Base-by-base conservation (phyloP, 1,140 invertebrate species). In the Anadara kagoshimensis region DNA sequence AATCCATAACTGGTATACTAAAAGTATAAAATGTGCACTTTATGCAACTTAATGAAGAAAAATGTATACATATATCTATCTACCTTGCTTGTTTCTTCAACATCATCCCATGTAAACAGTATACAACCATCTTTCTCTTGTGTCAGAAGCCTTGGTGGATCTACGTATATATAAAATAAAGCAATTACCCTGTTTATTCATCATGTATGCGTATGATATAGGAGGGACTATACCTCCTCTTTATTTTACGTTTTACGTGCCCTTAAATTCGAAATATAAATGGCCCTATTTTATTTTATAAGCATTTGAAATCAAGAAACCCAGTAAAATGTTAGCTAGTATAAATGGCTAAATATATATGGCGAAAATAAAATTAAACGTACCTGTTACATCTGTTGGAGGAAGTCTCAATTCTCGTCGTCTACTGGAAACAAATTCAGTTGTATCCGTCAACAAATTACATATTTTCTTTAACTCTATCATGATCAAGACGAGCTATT, bases 101-200 rank as follows among this genome's bases (percentile, higher is more conserved):
- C 56, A 65, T 85, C 84, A 79, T 87, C 82, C 83, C 82, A 87
- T 0, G 81, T 82, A 73, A 79, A 86, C 29, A 87, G 56, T n/a
- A 87, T 72, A 22, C 68, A 67, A 20, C 85, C 85, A 78, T 85
- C 81, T 72, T 80, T 87, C 66, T 87, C 85, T 64, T 87, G 85
- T 26, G 81, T 86, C 20, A 86, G 47, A 53, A 85, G 56, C 36
- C 76, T 69, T 51, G 79, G 77, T 43, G 36, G 51, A 24, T 73
- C 66, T 77, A 49, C 14, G 65, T 64, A 53, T 22, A 49, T 36
- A 51, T 29, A 61, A 41, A 12, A 18, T n/a, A 8, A 14, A 1
- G 5, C 1, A 51, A 66, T 36, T 29, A 41, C 4, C 24, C 0
- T n/a, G 16, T 26, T 47, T 43, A 22, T 66, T 18, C 0, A 16